Evolutionary conservation across 1,140 invertebrate species (phyloP), one percentile per base, ranked within the genome.

Genomic region (Drosophila mojavensis): DNA sequence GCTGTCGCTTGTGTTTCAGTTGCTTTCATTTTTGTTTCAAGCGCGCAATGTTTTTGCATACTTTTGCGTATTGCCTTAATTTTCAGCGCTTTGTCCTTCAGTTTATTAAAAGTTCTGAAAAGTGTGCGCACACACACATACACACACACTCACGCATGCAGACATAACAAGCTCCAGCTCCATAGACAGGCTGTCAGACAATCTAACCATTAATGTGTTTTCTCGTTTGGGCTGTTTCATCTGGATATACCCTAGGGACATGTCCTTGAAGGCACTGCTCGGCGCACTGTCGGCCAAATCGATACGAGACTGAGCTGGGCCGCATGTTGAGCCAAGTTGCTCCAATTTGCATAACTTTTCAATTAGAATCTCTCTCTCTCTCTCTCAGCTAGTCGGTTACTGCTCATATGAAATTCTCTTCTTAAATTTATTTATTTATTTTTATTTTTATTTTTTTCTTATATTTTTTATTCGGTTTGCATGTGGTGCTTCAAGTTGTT

Each of bases 81-180:
- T 78, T 78, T 79, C 84, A 67, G 66, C 64, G 84, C 80, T 89
- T 72, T 80, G 72, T 89, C 80, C 70, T 83, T 78, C 84, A 89
- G 84, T 89, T 89, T 75, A 88, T 88, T 88, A 89, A 88, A 88
- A 88, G 69, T 80, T 84, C 62, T 65, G 48, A 43, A 76, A 72
- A 76, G 62, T 72, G 65, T 26, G 15, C 62, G 39, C 50, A 60
- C 79, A 65, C 54, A 51, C 13, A 54, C 39, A 48, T 33, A 56
- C 56, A 63, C 53, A 62, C 7, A 53, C 24, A 56, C 56, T 60
- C 53, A 62, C 7, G 45, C 24, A 36, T 51, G 62, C 41, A 68
- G 11, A 33, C 26, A 54, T 9, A 63, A 45, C 33, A 24, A 10
- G 55, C 33, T 1, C 20, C 20, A 11, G 30, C n/a, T 17, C 9